phyloP scores from a whole-genome alignment of 2,113 vertebrate genomes.

The Aphelocoma coerulescens region DNA sequence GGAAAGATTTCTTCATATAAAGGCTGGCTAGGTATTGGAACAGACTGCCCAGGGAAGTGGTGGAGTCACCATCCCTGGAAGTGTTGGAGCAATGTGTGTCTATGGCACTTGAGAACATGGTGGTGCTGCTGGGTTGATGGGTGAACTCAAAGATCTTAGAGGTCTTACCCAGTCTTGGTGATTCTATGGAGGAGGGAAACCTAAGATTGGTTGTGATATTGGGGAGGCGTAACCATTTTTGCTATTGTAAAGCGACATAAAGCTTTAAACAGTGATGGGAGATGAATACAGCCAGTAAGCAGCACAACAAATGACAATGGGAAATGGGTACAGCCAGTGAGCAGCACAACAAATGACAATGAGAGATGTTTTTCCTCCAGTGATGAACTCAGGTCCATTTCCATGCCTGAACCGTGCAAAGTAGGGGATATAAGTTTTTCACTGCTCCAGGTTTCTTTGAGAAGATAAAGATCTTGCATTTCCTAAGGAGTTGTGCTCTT shows the following conservation, averaged over 20 bases:
- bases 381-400: neutral
- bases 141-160: neutral
- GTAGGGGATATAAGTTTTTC: neutral
- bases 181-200: neutral
- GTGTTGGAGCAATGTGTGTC: neutral
- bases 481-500: neutral
- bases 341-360: neutral
- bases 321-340: neutral
- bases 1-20: neutral
- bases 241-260: rapidly evolving
- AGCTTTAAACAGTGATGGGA: neutral
- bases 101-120: neutral
- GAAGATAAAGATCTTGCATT: neutral
- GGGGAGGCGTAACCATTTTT: neutral
- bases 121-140: neutral
- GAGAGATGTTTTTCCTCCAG: neutral
- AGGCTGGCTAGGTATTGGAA: neutral
- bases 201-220: neutral
- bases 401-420: neutral
- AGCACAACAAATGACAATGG: neutral
- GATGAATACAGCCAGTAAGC: neutral
- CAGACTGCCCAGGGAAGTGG: neutral
- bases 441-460: neutral
- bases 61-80: neutral
- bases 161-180: neutral